phyloP scores from a whole-genome alignment of 2,888 invertebrate genomes.

The Harpalus rufipes region DNA sequence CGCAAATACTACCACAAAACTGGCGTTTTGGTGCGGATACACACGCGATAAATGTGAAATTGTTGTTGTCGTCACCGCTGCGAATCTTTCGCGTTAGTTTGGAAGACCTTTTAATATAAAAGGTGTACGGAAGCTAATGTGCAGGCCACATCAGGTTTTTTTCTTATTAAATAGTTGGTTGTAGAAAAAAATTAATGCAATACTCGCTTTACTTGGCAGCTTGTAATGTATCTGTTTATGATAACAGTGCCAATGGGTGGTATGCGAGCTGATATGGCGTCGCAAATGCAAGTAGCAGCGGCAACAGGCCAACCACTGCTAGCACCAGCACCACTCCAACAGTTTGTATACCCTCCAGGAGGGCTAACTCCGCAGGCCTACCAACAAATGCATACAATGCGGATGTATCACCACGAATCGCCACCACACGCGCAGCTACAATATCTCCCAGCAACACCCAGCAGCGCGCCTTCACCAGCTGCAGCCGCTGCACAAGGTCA shows the following conservation, averaged over 20 bases:
- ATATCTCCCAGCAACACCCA: conserved; percentile 77
- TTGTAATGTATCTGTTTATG: not conserved
- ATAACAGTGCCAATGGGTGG: conserved; percentile 77
- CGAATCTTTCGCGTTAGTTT: no score
- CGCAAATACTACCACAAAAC: no score
- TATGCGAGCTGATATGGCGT: conserved; percentile 80
- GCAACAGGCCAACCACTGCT: conserved; percentile 91
- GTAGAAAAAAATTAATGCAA: no score
- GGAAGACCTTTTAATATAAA: no score
- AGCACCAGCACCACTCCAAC: conserved; percentile 89
- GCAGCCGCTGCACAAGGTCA: conserved; percentile 76
- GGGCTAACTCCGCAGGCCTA: conserved; percentile 76
- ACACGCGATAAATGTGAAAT: no score
- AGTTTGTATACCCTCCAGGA: conserved; percentile 75
- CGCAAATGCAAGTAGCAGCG: conserved; percentile 90
- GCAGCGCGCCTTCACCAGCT: conserved; percentile 78
- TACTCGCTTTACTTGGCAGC: no score
- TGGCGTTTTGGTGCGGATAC: no score
- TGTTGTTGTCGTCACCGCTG: no score
- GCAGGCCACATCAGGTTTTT: no score
- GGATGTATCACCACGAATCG: conserved; percentile 84
- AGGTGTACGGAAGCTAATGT: no score
- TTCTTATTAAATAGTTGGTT: no score
- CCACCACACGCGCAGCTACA: conserved; percentile 77
- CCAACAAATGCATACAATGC: conserved; percentile 80